phyloP scores from a whole-genome alignment of 2,888 invertebrate species.

The Thymelicus lineola region DNA sequence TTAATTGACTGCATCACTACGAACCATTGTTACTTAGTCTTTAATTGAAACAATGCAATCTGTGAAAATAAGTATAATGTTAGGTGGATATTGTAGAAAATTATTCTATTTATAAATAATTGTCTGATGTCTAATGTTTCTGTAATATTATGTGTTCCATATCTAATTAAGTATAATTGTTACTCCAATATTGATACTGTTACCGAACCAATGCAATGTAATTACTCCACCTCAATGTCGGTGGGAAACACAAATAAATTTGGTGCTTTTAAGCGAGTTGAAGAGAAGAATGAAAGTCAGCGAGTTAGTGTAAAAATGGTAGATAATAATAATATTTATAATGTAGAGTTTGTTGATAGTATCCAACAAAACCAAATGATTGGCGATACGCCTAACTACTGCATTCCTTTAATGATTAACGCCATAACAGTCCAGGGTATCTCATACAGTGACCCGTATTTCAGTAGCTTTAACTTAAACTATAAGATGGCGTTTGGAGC shows the following conservation, averaged over 20 bases:
- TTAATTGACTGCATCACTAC: slow-evolving; percentile 86
- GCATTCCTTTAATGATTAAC: slow-evolving; percentile 86
- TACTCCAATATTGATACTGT: slow-evolving; percentile 85
- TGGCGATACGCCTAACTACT: slow-evolving; percentile 84
- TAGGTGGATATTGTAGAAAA: slow-evolving; percentile 85
- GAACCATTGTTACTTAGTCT: slow-evolving; percentile 87
- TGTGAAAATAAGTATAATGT: slow-evolving; percentile 87
- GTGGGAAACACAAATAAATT: slow-evolving; percentile 85
- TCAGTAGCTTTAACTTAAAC: slow-evolving; percentile 86
- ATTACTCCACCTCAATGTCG: slow-evolving; percentile 86
- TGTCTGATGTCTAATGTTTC: slow-evolving; percentile 85
- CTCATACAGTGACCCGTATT: slow-evolving; percentile 86
- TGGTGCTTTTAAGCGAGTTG: slow-evolving; percentile 85
- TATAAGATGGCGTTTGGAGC: slow-evolving; percentile 84
- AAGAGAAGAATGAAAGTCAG: slow-evolving; percentile 84
- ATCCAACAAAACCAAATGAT: slow-evolving; percentile 86
- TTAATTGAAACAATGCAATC: slow-evolving; percentile 88
- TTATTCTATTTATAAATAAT: slow-evolving; percentile 86
- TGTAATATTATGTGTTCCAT: slow-evolving; percentile 88
- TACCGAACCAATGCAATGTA: slow-evolving; percentile 86
- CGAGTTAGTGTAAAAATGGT: slow-evolving; percentile 84
- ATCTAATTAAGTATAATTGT: slow-evolving; percentile 86
- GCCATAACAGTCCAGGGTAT: slow-evolving; percentile 87
- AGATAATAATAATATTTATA: slow-evolving; percentile 86
- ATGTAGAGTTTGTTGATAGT: slow-evolving; percentile 85